Evolutionary conservation across 2,888 invertebrate species (phyloP).

Genomic region (Aromia moschata): DNA sequence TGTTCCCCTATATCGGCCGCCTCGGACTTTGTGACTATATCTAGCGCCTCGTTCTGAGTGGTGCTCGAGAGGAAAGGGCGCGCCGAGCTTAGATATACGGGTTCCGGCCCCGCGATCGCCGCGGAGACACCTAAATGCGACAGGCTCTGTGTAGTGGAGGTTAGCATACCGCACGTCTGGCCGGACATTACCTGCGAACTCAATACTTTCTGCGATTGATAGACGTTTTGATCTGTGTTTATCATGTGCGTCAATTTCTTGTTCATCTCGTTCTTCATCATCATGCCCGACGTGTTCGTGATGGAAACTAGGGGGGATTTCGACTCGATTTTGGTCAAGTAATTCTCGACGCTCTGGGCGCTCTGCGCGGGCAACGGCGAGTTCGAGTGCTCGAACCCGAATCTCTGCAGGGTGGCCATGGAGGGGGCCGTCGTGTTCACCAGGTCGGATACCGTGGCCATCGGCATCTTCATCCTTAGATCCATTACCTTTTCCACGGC

Average conservation of each 20-base stretch:
- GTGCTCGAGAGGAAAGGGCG: constrained; percentile 44
- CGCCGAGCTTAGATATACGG: constrained; percentile 48
- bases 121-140: constrained; percentile 32
- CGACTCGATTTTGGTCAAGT: constrained; percentile 66
- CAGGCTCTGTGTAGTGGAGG: constrained; percentile 35
- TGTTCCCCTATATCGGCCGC: constrained; percentile 52
- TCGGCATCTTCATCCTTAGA: constrained; percentile 73
- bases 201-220: constrained; percentile 35
- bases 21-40: constrained; percentile 54
- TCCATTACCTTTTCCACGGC: constrained; percentile 70
- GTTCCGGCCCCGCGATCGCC: constrained; percentile 34
- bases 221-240: constrained; percentile 30
- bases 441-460: constrained; percentile 64
- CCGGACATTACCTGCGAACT: constrained; percentile 37
- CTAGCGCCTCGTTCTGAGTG: constrained; percentile 47
- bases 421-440: constrained; percentile 68
- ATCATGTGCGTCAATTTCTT: constrained; percentile 41
- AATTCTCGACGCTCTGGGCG: constrained; percentile 70
- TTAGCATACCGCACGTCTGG: constrained; percentile 36
- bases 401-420: constrained; percentile 63
- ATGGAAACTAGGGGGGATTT: constrained; percentile 43
- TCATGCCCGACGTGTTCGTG: constrained; percentile 34
- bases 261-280: constrained; percentile 41
- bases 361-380: constrained; percentile 67
- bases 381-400: constrained; percentile 62